phyloP scores from a whole-genome alignment of 2,113 vertebrate genomes.

The Perca schrenkii region DNA sequence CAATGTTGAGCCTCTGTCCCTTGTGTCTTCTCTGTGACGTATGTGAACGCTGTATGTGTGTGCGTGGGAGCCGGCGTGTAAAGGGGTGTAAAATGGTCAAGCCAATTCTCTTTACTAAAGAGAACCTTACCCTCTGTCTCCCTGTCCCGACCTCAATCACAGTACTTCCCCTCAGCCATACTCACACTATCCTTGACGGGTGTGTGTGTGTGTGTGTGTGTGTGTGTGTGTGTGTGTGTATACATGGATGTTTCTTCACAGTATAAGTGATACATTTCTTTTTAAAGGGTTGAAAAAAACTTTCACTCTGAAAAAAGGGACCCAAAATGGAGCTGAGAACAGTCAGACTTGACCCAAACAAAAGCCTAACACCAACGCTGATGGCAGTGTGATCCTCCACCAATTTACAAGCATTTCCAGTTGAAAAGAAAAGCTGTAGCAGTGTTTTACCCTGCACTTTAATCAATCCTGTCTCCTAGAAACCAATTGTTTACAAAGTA shows the following conservation, averaged over 20 bases:
- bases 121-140: slow-evolving; percentile 62
- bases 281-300: not conserved
- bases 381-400: not conserved
- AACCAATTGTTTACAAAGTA: not conserved
- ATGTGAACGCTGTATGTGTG: slow-evolving; percentile 17
- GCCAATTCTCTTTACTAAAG: slow-evolving; percentile 68
- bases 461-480: not conserved
- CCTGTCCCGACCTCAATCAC: slow-evolving; percentile 63
- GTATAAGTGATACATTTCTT: not conserved
- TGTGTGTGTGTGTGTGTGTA: not conserved
- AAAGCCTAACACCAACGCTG: not conserved
- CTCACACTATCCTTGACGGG: slow-evolving; percentile 8
- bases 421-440: not conserved
- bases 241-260: not conserved
- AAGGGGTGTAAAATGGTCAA: slow-evolving; percentile 61
- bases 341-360: not conserved
- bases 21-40: slow-evolving; percentile 33
- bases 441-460: not conserved
- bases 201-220: not conserved
- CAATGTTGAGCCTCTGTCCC: slow-evolving; percentile 33
- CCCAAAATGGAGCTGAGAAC: not conserved
- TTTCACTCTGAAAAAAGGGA: not conserved
- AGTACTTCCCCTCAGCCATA: slow-evolving; percentile 28
- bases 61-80: not conserved
- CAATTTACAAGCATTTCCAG: not conserved